phyloP scores from a whole-genome alignment of 2,113 vertebrate species.

The Poecile atricapillus region DNA sequence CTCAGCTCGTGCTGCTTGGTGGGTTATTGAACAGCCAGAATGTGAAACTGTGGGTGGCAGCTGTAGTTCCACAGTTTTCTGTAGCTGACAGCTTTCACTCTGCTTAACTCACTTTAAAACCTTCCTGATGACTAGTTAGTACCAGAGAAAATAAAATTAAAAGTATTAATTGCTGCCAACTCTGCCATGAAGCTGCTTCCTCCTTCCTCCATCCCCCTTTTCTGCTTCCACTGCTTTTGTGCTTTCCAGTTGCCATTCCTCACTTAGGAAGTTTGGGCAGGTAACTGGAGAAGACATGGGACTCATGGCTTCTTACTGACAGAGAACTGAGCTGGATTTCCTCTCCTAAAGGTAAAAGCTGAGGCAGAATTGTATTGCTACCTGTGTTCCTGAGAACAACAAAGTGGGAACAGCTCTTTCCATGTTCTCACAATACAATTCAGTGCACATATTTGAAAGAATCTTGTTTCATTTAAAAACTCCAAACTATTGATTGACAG shows the following conservation, averaged over 20 bases:
- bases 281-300: background rate
- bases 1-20: background rate
- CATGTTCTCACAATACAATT: background rate
- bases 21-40: background rate
- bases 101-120: background rate
- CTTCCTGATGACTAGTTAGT: background rate
- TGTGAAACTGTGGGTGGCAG: background rate
- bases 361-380: background rate
- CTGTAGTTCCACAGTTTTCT: background rate
- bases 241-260: background rate
- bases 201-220: background rate
- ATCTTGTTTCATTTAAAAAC: background rate
- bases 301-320: rapidly evolving
- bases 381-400: background rate
- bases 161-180: background rate
- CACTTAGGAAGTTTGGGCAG: background rate
- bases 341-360: background rate
- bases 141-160: background rate
- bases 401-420: background rate
- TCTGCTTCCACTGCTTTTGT: background rate
- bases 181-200: background rate
- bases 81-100: background rate
- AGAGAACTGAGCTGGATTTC: background rate
- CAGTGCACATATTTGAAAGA: background rate
- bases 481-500: background rate